Evolutionary conservation across 2,113 vertebrate genomes (phyloP).

Genomic region (Terrapene triunguis): DNA sequence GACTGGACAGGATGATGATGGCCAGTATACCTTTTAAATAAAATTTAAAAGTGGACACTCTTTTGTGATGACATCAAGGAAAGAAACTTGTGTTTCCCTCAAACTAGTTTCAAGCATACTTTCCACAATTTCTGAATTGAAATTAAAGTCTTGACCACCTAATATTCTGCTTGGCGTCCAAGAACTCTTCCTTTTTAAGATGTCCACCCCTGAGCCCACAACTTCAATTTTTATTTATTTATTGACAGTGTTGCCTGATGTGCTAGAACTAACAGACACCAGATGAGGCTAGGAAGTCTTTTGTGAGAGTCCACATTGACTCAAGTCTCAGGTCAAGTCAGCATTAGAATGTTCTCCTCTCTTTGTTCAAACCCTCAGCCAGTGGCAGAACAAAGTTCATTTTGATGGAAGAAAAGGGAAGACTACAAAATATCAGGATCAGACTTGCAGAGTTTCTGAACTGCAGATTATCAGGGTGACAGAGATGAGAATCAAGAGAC

Average conservation of each 20-base stretch:
- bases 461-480: neutral
- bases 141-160: neutral
- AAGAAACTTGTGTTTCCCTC: neutral
- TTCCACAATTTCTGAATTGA: conserved; percentile 42
- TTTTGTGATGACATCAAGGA: conserved; percentile 43
- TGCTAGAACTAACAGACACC: neutral
- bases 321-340: neutral
- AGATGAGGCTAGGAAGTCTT: neutral
- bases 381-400: neutral
- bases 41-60: conserved; percentile 57
- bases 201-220: neutral
- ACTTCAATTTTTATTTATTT: conserved; percentile 24
- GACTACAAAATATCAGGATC: neutral
- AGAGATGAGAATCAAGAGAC: neutral
- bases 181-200: conserved; percentile 23
- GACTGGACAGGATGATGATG: conserved; percentile 65
- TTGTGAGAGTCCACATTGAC: neutral
- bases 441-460: conserved; percentile 3
- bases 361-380: neutral
- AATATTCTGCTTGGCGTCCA: neutral
- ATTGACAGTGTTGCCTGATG: neutral
- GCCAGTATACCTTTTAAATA: conserved; percentile 74
- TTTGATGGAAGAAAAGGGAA: neutral
- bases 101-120: conserved; percentile 17
- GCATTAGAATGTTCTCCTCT: neutral